Conservation (phyloP, 1,140 invertebrate species). For the Mizuhopecten yessoensis region DNA sequence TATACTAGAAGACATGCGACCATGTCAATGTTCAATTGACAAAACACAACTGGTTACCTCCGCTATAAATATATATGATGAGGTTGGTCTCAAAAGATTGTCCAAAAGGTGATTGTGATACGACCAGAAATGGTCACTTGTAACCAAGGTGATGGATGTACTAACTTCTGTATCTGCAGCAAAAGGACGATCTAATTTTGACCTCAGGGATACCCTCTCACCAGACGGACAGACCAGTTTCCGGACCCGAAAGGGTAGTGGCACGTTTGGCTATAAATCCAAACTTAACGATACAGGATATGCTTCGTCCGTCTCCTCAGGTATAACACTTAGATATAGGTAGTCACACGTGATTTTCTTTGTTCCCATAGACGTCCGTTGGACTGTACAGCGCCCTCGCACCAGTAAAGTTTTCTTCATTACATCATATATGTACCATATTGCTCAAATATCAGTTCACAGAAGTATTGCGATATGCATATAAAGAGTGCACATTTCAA, state of each 20-base stretch:
- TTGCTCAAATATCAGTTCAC: background rate
- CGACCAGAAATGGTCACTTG: background rate
- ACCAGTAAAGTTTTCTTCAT: slow-evolving; percentile 3
- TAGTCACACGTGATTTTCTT: background rate
- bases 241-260: slow-evolving; percentile 72
- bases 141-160: slow-evolving; percentile 42
- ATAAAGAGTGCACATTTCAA: too few relatives aligned
- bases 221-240: slow-evolving; percentile 65
- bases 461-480: background rate
- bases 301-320: slow-evolving; percentile 79
- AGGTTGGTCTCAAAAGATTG: slow-evolving; percentile 26
- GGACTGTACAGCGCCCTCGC: background rate
- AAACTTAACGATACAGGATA: slow-evolving; percentile 77
- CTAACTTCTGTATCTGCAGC: slow-evolving; percentile 72
- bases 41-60: background rate
- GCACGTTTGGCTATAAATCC: slow-evolving; percentile 73
- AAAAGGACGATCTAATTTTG: slow-evolving; percentile 80
- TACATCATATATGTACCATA: background rate
- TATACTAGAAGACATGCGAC: background rate
- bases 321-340: slow-evolving; percentile 62
- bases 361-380: background rate
- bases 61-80: background rate
- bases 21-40: too few relatives aligned
- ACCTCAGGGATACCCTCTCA: slow-evolving; percentile 79
- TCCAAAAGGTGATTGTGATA: background rate